Conservation (phyloP, 2,797 vertebrate genomes). For the Myripristis murdjan region DNA sequence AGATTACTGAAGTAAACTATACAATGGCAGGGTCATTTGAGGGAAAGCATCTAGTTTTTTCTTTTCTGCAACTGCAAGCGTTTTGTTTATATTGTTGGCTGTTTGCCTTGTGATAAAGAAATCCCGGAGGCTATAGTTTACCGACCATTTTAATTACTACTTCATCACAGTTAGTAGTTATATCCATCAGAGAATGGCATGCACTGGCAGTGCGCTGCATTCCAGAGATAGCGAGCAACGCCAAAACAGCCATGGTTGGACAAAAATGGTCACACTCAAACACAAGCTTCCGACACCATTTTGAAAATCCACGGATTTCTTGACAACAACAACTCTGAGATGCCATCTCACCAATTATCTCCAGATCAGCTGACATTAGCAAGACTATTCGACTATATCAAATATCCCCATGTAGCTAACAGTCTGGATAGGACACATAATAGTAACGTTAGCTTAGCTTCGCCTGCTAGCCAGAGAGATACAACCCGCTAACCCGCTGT, state of each 20-base stretch:
- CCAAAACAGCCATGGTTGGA: constrained; percentile 75
- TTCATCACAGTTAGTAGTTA: constrained; percentile 40
- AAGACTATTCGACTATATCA: constrained; percentile 30
- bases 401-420: constrained; percentile 40
- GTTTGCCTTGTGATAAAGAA: too few relatives aligned
- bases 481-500: constrained; percentile 63
- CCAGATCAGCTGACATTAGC: constrained; percentile 56
- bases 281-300: constrained; percentile 87
- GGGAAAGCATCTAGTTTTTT: too few relatives aligned
- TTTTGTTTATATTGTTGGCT: constrained; percentile 9
- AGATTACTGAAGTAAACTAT: too few relatives aligned
- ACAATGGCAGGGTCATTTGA: too few relatives aligned
- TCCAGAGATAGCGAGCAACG: constrained; percentile 68
- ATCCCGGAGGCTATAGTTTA: constrained; percentile 9
- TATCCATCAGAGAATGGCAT: constrained; percentile 50
- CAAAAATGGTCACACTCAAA: constrained; percentile 83
- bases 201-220: constrained; percentile 65
- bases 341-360: constrained; percentile 82
- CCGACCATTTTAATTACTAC: constrained; percentile 43
- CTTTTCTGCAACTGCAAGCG: neutral
- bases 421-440: constrained; percentile 57
- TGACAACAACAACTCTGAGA: constrained; percentile 75
- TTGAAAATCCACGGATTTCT: constrained; percentile 84
- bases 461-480: constrained; percentile 57
- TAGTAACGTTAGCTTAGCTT: constrained; percentile 71